phyloP scores from a whole-genome alignment of 2,888 invertebrate species.

The Alcis repandata region DNA sequence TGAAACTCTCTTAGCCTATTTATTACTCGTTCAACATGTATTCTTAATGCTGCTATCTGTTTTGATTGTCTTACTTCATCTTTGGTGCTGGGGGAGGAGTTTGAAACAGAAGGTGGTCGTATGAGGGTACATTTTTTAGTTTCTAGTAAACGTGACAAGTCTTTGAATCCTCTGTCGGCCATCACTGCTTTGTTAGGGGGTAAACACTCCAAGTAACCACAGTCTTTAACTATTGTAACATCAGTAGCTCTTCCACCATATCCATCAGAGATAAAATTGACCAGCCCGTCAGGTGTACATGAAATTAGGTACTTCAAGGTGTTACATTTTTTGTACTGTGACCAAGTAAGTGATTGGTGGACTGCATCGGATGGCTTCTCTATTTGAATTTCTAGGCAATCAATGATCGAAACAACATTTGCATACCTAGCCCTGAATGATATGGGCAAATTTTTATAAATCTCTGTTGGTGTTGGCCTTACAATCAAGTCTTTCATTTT shows the following conservation, averaged over 20 bases:
- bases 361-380: not conserved
- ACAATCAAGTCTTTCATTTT: conserved; percentile 3
- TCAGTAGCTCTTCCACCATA: conserved; percentile 9
- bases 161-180: too few relatives aligned
- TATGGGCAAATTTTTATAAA: not conserved
- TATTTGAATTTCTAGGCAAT: not conserved
- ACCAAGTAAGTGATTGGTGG: conserved; percentile 33
- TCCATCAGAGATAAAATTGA: conserved; percentile 33
- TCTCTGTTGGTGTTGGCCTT: conserved; percentile 1
- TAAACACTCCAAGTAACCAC: too few relatives aligned
- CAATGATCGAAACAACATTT: not conserved
- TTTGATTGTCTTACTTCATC: too few relatives aligned
- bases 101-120: too few relatives aligned
- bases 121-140: too few relatives aligned
- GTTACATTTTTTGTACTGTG: conserved; percentile 36
- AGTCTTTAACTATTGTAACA: not conserved
- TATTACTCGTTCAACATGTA: too few relatives aligned
- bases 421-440: not conserved
- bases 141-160: too few relatives aligned
- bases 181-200: too few relatives aligned
- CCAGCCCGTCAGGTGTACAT: too few relatives aligned
- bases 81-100: too few relatives aligned
- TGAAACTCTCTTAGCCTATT: too few relatives aligned
- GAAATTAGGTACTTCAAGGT: conserved; percentile 33
- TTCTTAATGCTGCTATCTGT: too few relatives aligned